Conservation (phyloP, 1,140 invertebrate genomes). For the Procambarus virginalis region DNA sequence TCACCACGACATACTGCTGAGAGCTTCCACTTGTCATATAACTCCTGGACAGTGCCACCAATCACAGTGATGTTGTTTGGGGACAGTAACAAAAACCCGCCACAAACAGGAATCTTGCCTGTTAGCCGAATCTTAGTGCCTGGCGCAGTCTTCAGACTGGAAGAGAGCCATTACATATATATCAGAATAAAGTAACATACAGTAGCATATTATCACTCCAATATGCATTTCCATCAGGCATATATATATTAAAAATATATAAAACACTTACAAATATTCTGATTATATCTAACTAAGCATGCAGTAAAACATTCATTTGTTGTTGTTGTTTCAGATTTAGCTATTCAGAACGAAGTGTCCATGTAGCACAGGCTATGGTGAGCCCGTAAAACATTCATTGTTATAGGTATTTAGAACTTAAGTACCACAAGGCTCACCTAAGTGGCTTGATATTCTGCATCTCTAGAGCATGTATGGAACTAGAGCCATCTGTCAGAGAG, state of each 20-base stretch:
- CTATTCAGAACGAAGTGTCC: no score
- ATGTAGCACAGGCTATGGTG: no score
- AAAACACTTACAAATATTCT: no score
- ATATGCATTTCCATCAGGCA: no score
- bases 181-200: background rate
- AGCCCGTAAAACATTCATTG: no score
- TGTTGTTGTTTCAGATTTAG: no score
- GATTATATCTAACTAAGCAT: no score
- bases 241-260: no score
- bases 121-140: constrained; percentile 82
- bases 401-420: background rate
- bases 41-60: constrained; percentile 86
- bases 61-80: constrained; percentile 81
- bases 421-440: constrained; percentile 1
- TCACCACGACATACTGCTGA: constrained; percentile 78
- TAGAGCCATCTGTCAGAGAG: constrained; percentile 88
- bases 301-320: no score
- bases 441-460: constrained; percentile 72
- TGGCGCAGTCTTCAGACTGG: constrained; percentile 82
- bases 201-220: no score
- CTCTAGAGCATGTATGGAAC: constrained; percentile 85
- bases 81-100: constrained; percentile 83
- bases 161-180: background rate
- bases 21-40: constrained; percentile 93
- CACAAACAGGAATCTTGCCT: constrained; percentile 77